Conservation (phyloP, 2,113 vertebrate genomes). For the Sclerurus mexicanus region DNA sequence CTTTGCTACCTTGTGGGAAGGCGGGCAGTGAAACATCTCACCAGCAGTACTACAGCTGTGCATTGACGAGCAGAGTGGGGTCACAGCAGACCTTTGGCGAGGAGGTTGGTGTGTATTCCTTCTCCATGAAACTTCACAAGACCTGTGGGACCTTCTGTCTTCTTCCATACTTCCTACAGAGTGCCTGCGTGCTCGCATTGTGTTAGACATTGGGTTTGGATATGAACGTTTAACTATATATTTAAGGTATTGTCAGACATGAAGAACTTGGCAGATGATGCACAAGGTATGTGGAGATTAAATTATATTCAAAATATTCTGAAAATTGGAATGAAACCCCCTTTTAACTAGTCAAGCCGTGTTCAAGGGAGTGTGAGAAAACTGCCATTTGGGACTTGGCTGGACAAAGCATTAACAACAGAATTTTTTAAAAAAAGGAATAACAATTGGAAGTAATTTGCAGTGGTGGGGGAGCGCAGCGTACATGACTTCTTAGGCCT, state of each 20-base stretch:
- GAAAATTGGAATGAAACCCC: constrained; percentile 32
- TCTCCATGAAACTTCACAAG: constrained; percentile 55
- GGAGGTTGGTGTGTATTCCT: constrained; percentile 44
- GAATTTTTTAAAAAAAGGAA: neutral
- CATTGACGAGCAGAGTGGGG: neutral
- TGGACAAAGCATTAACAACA: neutral
- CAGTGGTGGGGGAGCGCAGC: neutral
- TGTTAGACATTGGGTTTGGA: constrained; percentile 28
- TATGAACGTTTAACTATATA: constrained; percentile 19
- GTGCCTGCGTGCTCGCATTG: constrained; percentile 31
- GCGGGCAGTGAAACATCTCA: neutral
- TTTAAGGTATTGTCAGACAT: neutral
- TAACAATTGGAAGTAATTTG: constrained; percentile 1
- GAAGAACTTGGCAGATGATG: constrained; percentile 5
- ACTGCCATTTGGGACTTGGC: constrained; percentile 6
- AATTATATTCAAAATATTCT: constrained; percentile 45
- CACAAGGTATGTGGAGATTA: constrained; percentile 50
- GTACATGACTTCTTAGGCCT: neutral
- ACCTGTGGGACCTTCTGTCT: constrained; percentile 46
- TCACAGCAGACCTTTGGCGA: neutral
- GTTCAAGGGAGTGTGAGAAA: constrained; percentile 4
- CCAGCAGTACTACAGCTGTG: neutral
- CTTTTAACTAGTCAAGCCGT: neutral
- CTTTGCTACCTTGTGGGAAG: neutral
- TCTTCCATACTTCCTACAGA: constrained; percentile 53